Percentiles rank a stretch among this genome's conserved stretches.
Conservation (phyloP, 1,140 invertebrate species). For the Akabosia matsudoensis region DNA sequence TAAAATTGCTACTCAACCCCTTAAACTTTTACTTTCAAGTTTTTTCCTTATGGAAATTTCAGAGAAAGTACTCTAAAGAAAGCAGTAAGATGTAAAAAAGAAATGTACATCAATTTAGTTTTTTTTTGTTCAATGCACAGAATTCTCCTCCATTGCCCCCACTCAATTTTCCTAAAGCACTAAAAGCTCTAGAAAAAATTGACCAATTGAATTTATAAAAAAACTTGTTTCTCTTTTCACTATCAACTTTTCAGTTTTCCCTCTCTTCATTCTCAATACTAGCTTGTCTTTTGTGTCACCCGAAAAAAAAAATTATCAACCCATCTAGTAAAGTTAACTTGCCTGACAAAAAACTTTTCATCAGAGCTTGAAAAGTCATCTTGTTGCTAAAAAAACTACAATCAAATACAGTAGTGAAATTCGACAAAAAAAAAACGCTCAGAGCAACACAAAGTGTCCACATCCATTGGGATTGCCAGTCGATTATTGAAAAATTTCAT, state of each 20-base stretch:
- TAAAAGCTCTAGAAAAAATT: background rate
- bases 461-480: background rate
- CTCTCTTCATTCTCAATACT: background rate
- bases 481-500: slow-evolving; percentile 4
- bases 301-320: background rate
- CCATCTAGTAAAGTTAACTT: slow-evolving; percentile 9
- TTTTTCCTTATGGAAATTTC: background rate
- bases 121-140: background rate
- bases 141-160: background rate
- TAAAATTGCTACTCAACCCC: too few species aligned
- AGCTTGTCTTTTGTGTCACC: background rate
- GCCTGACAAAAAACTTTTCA: slow-evolving; percentile 17
- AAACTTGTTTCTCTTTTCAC: background rate
- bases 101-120: background rate
- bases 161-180: background rate
- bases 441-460: background rate
- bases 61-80: too few species aligned
- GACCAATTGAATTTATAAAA: slow-evolving; percentile 8
- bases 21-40: too few species aligned
- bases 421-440: slow-evolving; percentile 1
- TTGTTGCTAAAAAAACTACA: too few species aligned
- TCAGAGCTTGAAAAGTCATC: slow-evolving; percentile 12
- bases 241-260: background rate
- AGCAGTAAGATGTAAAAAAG: background rate
- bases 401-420: background rate